Percentiles rank a stretch among this genome's conserved stretches.
Evolutionary conservation across 1,140 invertebrate genomes (phyloP).

Genomic region (Cardiocondyla obscurior): DNA sequence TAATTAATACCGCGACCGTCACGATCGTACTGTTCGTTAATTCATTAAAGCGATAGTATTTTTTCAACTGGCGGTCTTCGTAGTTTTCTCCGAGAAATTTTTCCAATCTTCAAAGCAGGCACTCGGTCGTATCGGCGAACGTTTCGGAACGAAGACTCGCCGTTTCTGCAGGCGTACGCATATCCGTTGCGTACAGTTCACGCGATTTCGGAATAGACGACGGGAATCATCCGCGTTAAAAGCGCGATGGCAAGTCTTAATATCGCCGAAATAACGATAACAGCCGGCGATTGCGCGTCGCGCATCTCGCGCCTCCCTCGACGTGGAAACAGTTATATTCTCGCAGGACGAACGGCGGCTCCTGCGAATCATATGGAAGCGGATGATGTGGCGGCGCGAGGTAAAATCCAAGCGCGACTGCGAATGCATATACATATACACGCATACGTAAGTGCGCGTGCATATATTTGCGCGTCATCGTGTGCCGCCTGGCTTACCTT

Average conservation of each 20-base stretch:
- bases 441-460: slow-evolving; percentile 38
- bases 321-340: slow-evolving; percentile 33
- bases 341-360: slow-evolving; percentile 32
- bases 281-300: slow-evolving; percentile 1
- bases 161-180: too few species aligned
- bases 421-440: neutral
- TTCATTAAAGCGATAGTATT: slow-evolving; percentile 54
- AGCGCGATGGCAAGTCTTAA: slow-evolving; percentile 22
- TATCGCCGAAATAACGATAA: slow-evolving; percentile 47
- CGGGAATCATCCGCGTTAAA: neutral
- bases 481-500: slow-evolving; percentile 34
- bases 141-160: neutral
- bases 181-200: neutral
- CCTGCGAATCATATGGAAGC: slow-evolving; percentile 27
- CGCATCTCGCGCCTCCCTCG: slow-evolving; percentile 18
- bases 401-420: slow-evolving; percentile 56
- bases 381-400: neutral
- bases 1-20: slow-evolving; percentile 60
- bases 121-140: neutral
- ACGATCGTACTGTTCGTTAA: slow-evolving; percentile 12
- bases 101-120: neutral
- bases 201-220: neutral
- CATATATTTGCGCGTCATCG: slow-evolving; percentile 28
- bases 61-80: neutral
- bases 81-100: neutral